Base-by-base conservation (phyloP, 2,797 vertebrate species). In the Hapalemur alaotrensis region DNA sequence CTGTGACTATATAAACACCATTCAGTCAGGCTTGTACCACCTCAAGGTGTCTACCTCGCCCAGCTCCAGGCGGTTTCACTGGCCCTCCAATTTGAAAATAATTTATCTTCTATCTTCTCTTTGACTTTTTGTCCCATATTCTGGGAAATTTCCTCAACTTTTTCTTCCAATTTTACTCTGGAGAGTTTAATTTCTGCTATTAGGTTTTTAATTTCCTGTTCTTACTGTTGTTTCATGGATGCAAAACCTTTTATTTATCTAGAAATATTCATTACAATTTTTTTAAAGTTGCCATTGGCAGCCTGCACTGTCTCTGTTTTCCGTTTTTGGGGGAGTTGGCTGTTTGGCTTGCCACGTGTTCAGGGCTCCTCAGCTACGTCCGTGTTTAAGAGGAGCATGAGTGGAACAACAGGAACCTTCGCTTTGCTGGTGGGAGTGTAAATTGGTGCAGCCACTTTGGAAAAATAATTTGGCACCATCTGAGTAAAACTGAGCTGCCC, bases 11-110 rank as follows among this genome's bases (percentile, higher is more conserved):
- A 9, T 22, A 67, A 20, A 35, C 2, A n/a, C n/a, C 1, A 11
- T 48, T 67, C 5, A 41, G 35, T 14, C 18, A 4, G 32, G 13
- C 41, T 54, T 52, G 20, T 2, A 50, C 43, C 25, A 9, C 25
- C n/a, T 5, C 2, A 5, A 12, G 32, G n/a, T 1, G 6, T 6
- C 61, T 67, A 9, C 46, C n/a, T 23, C 0, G 3, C 59, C 70
- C 5, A 3, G 1, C 41, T 25, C 32, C 5, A 25, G 46, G 52
- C 11, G 25, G 9, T 8, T 8, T 32, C 5, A 1, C 38, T 8
- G 38, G 17, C 67, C 54, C 25, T 25, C 28, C 20, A 14, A 20
- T 23, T 17, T 46, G 15, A 69, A 43, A n/a, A 72, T 25, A 52
- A 48, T 35, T 35, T 10, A 9, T 15, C 8, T 61, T 28, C 46